A percentile compares a stretch with the other conserved stretches of the same genome.
phyloP scores from a whole-genome alignment of 2,113 vertebrate species.

The Tyrannus savana region DNA sequence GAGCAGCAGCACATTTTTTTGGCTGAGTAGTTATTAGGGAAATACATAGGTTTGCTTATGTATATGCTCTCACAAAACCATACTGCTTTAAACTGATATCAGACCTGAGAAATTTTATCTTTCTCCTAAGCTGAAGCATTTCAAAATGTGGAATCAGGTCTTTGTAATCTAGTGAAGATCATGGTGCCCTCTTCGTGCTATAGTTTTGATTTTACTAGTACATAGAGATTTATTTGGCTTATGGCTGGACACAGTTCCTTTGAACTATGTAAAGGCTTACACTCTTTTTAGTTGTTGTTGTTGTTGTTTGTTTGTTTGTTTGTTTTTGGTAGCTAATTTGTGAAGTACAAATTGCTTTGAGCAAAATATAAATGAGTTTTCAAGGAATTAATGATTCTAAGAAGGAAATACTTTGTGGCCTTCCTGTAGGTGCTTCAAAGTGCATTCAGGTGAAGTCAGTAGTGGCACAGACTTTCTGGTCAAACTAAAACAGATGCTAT shows the following conservation, averaged over 20 bases:
- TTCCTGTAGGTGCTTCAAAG: conserved; percentile 39
- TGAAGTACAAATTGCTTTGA: background rate
- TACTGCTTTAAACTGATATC: background rate
- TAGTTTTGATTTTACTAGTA: background rate
- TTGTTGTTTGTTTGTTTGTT: background rate
- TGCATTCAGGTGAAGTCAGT: background rate
- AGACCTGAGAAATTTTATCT: background rate
- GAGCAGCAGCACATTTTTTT: background rate
- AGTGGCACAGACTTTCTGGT: background rate
- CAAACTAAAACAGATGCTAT: background rate
- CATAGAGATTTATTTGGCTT: background rate
- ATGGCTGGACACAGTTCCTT: background rate
- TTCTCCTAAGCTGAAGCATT: background rate
- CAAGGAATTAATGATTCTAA: conserved; percentile 44
- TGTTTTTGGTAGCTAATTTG: background rate
- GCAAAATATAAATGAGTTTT: background rate
- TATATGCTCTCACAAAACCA: background rate
- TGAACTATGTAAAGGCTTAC: background rate
- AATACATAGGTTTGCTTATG: background rate
- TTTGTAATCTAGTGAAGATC: background rate
- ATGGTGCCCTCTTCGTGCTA: background rate
- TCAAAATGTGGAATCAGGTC: background rate
- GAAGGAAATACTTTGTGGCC: conserved; percentile 9
- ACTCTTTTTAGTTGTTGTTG: background rate
- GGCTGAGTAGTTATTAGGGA: background rate